A percentile compares a stretch with the other conserved stretches of the same genome.
phyloP scores from a whole-genome alignment of 2,888 invertebrate genomes.

The Phortica magna region DNA sequence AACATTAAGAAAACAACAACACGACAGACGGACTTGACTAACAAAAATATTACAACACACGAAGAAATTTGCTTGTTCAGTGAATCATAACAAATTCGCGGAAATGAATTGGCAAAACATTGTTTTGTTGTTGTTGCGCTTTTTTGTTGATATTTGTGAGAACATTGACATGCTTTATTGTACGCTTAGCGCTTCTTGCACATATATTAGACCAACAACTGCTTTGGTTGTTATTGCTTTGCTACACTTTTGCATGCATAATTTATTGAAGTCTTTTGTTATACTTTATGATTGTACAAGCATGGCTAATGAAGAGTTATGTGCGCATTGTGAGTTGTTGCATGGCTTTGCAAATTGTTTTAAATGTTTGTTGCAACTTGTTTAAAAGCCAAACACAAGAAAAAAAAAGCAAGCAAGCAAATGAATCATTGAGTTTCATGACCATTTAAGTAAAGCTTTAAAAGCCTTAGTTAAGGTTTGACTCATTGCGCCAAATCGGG shows the following conservation, averaged over 20 bases:
- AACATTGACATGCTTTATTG: not conserved
- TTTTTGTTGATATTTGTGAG: no score
- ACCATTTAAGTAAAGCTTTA: not conserved
- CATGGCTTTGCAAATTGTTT: no score
- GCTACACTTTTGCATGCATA: not conserved
- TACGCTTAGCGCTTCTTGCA: not conserved
- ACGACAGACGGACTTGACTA: constrained; percentile 3
- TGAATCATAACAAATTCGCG: no score
- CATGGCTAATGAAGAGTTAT: not conserved
- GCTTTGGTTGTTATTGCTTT: not conserved
- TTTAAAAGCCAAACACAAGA: no score
- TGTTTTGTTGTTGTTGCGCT: constrained; percentile 10
- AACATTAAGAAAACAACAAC: no score
- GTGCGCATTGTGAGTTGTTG: not conserved
- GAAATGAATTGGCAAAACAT: no score
- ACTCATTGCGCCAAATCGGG: not conserved
- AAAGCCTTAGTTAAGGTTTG: not conserved
- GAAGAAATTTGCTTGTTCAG: no score
- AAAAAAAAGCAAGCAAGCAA: no score
- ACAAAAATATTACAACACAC: no score
- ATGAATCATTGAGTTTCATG: no score
- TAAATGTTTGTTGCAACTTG: no score
- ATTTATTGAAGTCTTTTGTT: not conserved
- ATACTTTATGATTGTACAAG: not conserved
- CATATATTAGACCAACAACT: not conserved